phyloP scores from a whole-genome alignment of 1,140 invertebrate genomes.

The Drosophila sechellia region DNA sequence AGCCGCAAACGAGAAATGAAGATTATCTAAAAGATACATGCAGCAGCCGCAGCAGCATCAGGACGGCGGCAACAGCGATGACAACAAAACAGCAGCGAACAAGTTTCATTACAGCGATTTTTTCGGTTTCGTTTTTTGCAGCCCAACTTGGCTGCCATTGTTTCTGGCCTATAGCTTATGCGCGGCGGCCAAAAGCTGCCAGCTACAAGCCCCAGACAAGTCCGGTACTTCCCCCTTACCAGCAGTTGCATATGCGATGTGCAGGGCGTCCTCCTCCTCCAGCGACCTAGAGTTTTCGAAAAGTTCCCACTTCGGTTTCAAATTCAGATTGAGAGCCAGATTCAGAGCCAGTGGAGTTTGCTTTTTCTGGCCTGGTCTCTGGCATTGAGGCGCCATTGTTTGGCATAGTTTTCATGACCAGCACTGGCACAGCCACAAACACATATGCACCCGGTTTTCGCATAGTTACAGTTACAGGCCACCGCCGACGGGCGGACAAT shows the following conservation, averaged over 20 bases:
- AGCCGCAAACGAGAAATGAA: constrained; percentile 83
- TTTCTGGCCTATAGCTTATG: constrained; percentile 63
- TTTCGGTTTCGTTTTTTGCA: constrained; percentile 56
- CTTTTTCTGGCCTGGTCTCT: constrained; percentile 44
- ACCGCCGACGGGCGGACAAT: constrained; percentile 73
- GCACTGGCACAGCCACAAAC: constrained; percentile 15
- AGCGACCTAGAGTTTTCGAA: constrained; percentile 5
- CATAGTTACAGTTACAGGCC: constrained; percentile 67
- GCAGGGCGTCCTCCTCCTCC: neutral
- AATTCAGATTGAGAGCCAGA: constrained; percentile 21
- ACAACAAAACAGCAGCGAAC: constrained; percentile 49
- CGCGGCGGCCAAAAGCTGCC: constrained; percentile 62
- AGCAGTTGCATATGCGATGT: constrained; percentile 1
- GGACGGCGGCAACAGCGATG: constrained; percentile 23
- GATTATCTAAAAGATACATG: constrained; percentile 83
- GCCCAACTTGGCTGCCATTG: constrained; percentile 41
- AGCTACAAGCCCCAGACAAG: constrained; percentile 57
- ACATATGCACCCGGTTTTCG: constrained; percentile 62
- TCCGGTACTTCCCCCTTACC: neutral
- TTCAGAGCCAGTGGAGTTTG: constrained; percentile 25
- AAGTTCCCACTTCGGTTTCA: constrained; percentile 32
- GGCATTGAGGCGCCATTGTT: constrained; percentile 80
- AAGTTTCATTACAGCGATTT: constrained; percentile 73
- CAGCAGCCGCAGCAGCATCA: constrained; percentile 44
- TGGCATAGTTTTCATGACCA: constrained; percentile 68